These are phyloP conservation scores for Parnassius orleans DNA, from an alignment of 2,888 invertebrate species.

Conservation along the genomic window DNA sequence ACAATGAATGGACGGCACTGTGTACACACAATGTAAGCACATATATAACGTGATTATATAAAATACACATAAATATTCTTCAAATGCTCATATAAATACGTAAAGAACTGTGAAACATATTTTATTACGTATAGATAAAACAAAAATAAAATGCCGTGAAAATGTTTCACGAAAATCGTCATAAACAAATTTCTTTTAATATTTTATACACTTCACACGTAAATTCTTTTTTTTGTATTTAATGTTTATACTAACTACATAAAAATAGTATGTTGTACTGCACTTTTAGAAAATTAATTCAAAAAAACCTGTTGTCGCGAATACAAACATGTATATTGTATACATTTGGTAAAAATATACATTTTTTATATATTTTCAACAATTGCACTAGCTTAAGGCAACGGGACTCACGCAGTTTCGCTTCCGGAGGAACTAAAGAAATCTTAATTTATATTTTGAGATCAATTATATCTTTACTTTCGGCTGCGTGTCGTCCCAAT, in stretches of 20 bases:
- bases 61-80: neutral
- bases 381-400: constrained; percentile 50
- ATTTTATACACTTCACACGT: no score
- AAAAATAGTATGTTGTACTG: neutral
- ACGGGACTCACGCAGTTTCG: constrained; percentile 52
- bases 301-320: neutral
- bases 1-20: constrained; percentile 18
- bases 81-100: neutral
- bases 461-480: constrained; percentile 58
- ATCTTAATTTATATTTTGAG: constrained; percentile 61
- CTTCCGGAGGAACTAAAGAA: constrained; percentile 65
- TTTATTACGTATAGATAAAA: no score
- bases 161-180: no score
- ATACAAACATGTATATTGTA: constrained; percentile 8
- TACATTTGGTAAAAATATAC: constrained; percentile 18
- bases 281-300: neutral
- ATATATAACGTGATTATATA: constrained; percentile 1
- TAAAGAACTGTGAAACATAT: no score
- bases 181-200: no score
- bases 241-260: neutral
- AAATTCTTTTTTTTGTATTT: no score
- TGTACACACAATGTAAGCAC: neutral
- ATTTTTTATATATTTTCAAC: constrained; percentile 30
- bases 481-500: constrained; percentile 47
- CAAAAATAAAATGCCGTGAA: no score